phyloP scores from a whole-genome alignment of 2,888 invertebrate species.

The Oscheius sp. region DNA sequence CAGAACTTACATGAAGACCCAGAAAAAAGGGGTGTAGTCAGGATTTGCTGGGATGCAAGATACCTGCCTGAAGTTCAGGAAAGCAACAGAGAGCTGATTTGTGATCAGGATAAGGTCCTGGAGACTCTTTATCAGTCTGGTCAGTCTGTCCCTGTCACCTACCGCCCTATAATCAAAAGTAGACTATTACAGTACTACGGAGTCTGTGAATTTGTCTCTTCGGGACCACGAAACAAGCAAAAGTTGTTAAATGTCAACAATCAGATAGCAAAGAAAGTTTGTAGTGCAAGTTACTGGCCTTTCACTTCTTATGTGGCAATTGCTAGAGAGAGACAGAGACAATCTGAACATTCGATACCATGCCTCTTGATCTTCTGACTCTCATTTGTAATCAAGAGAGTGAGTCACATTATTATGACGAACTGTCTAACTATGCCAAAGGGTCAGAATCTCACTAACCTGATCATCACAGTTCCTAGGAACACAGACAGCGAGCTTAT shows the following conservation, averaged over 20 bases:
- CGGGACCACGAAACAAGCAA: too few relatives aligned
- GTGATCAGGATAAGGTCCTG: background rate
- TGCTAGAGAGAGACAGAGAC: background rate
- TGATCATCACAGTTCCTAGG: conserved; percentile 34
- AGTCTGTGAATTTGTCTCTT: too few relatives aligned
- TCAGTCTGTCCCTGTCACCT: too few relatives aligned
- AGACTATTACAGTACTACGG: too few relatives aligned
- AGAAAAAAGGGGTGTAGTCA: background rate
- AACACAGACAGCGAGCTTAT: conserved; percentile 41
- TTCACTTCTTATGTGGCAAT: too few relatives aligned
- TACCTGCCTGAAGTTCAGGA: background rate
- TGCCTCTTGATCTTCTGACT: too few relatives aligned
- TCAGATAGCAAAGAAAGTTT: too few relatives aligned
- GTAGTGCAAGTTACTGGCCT: too few relatives aligned
- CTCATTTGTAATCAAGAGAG: background rate
- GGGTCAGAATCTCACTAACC: background rate
- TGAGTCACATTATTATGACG: background rate
- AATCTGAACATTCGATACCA: background rate
- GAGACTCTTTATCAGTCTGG: background rate
- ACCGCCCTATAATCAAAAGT: too few relatives aligned
- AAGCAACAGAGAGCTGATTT: background rate
- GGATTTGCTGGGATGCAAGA: background rate
- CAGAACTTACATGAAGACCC: background rate
- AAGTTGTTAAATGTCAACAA: too few relatives aligned
- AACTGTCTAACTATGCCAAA: background rate